Evolutionary conservation across 2,888 invertebrate species (phyloP).

Genomic region (Cheilosia pagana): DNA sequence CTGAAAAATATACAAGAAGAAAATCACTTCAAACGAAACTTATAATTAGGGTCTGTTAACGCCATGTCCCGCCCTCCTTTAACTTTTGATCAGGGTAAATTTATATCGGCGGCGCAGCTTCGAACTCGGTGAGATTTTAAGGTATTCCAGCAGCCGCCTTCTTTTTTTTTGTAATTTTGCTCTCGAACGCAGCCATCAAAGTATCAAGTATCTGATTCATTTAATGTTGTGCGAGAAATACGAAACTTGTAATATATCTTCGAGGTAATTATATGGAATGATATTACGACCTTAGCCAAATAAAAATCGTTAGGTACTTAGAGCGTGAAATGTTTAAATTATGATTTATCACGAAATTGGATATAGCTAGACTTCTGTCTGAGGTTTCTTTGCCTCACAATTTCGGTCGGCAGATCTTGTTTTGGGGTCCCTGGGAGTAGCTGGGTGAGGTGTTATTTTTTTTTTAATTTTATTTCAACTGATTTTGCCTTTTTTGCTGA

Average conservation of each 20-base stretch:
- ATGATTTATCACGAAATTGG: slow-evolving; percentile 44
- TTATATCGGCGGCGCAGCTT: slow-evolving; percentile 34
- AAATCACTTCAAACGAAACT: slow-evolving; percentile 30
- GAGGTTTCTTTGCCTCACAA: background rate
- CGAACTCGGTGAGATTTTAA: slow-evolving; percentile 17
- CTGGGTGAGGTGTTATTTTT: background rate
- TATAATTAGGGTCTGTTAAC: slow-evolving; percentile 70
- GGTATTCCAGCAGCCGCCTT: slow-evolving; percentile 23
- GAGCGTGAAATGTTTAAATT: slow-evolving; percentile 39
- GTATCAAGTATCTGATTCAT: slow-evolving; percentile 64
- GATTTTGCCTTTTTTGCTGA: background rate
- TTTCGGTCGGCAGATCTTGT: background rate
- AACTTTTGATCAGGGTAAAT: slow-evolving; percentile 57
- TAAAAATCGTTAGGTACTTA: slow-evolving; percentile 30
- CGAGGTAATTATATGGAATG: slow-evolving; percentile 41
- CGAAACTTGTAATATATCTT: slow-evolving; percentile 61
- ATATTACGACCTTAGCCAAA: slow-evolving; percentile 23
- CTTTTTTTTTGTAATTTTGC: background rate
- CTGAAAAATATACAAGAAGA: slow-evolving; percentile 2
- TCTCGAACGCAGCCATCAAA: slow-evolving; percentile 42
- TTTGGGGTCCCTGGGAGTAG: background rate
- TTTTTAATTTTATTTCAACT: background rate
- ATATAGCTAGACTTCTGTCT: slow-evolving; percentile 2
- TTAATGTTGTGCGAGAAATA: slow-evolving; percentile 68
- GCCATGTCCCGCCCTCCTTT: slow-evolving; percentile 42